Evolutionary conservation across 2,113 vertebrate species (phyloP).

Genomic region (Pungitius pungitius): DNA sequence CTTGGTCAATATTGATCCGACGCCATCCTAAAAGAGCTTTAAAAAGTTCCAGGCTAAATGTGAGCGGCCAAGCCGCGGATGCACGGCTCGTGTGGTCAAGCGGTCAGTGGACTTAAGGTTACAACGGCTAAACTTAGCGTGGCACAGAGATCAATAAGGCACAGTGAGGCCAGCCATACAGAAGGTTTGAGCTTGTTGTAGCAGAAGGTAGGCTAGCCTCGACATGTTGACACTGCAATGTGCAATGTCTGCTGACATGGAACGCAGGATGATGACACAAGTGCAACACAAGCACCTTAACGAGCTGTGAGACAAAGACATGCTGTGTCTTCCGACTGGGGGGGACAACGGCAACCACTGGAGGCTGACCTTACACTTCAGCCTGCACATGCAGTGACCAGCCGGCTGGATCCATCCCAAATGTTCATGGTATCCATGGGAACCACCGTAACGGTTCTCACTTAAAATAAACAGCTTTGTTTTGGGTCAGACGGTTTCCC

Average conservation of each 20-base stretch:
- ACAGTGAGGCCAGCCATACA: constrained; percentile 9
- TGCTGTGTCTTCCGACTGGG: constrained; percentile 16
- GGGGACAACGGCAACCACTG: constrained; percentile 7
- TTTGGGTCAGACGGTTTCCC: background rate
- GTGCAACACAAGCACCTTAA: constrained; percentile 13
- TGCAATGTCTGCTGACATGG: constrained; percentile 50
- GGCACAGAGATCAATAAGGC: constrained; percentile 23
- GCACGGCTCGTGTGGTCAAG: constrained; percentile 6
- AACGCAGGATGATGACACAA: constrained; percentile 43
- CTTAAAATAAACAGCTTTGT: constrained; percentile 17
- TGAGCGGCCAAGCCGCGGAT: constrained; percentile 7
- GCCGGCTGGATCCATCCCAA: constrained; percentile 5
- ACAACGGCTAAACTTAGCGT: constrained; percentile 11
- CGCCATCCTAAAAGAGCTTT: background rate
- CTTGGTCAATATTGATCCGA: background rate
- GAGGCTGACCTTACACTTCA: constrained; percentile 45
- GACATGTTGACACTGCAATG: constrained; percentile 26
- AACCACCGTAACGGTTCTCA: constrained; percentile 17
- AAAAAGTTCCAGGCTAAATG: background rate
- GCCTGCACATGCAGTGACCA: constrained; percentile 22
- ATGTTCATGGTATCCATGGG: constrained; percentile 40
- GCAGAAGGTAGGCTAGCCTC: constrained; percentile 21
- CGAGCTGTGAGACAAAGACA: constrained; percentile 40
- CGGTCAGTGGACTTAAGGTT: constrained; percentile 18
- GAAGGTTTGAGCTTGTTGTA: constrained; percentile 24